A percentile compares a stretch with the other conserved stretches of the same genome.
Evolutionary conservation across 2,797 vertebrate genomes (phyloP).

Genomic region (Telmatherina bonti): DNA sequence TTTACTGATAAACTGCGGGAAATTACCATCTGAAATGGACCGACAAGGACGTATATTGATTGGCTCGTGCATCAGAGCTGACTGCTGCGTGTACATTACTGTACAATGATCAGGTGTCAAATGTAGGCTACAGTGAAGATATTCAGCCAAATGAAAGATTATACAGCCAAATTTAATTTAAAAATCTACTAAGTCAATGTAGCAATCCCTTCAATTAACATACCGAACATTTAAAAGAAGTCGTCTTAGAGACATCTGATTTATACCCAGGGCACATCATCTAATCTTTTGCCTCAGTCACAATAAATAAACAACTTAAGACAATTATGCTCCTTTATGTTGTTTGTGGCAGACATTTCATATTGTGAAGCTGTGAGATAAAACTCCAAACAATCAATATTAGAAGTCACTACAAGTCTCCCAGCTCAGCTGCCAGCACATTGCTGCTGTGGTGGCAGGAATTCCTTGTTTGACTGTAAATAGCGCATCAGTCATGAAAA

Average conservation of each 20-base stretch:
- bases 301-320: too few species aligned
- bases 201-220: too few species aligned
- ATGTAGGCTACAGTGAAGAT: neutral
- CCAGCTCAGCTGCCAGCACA: slow-evolving; percentile 54
- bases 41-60: slow-evolving; percentile 55
- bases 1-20: slow-evolving; percentile 58
- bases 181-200: too few species aligned
- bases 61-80: slow-evolving; percentile 2
- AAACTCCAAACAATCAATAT: slow-evolving; percentile 69
- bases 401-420: slow-evolving; percentile 19
- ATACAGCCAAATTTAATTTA: neutral
- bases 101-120: neutral
- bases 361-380: slow-evolving; percentile 20
- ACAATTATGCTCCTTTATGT: neutral
- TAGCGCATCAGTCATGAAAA: slow-evolving; percentile 32
- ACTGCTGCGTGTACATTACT: neutral
- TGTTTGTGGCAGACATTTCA: slow-evolving; percentile 28
- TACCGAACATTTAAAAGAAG: too few species aligned
- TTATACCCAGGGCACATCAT: too few species aligned
- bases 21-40: slow-evolving; percentile 46
- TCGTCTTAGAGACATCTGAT: too few species aligned
- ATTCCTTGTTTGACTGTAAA: slow-evolving; percentile 29
- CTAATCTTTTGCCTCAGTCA: neutral
- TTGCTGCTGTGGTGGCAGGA: slow-evolving; percentile 13
- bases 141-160: neutral